These are phyloP conservation scores for Coturnix japonica DNA, from an alignment of 2,113 vertebrate species.

Conservation along the genomic window DNA sequence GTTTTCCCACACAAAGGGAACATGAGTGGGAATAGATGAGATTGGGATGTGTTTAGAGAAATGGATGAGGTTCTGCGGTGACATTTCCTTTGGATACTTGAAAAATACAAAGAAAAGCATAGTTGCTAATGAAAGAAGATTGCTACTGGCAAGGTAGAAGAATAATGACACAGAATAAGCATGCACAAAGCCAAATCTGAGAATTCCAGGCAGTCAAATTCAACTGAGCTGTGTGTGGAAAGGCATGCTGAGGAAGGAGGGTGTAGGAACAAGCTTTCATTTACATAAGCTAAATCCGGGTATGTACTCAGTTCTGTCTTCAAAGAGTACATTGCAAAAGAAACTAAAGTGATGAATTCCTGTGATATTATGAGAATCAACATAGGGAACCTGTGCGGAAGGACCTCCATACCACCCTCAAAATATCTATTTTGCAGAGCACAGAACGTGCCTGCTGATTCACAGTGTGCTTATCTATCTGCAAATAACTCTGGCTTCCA, in stretches of 20 bases:
- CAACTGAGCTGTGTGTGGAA: neutral
- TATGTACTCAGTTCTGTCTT: neutral
- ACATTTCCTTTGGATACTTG: neutral
- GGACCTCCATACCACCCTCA: neutral
- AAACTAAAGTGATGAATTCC: neutral
- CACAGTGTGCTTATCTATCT: neutral
- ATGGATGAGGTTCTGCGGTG: neutral
- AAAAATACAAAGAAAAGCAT: neutral
- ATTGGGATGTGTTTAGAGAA: neutral
- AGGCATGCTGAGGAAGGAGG: neutral
- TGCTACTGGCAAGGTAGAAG: neutral
- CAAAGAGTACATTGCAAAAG: neutral
- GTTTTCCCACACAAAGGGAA: neutral
- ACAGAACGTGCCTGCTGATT: neutral
- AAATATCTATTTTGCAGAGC: neutral
- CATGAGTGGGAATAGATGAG: neutral
- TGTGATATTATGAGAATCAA: neutral
- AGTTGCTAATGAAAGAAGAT: neutral
- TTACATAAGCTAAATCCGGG: neutral
- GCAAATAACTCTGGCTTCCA: neutral
- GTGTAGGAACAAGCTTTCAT: neutral
- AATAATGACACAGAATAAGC: accelerated
- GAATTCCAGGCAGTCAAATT: no score
- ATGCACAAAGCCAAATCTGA: accelerated
- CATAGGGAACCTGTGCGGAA: neutral